These are phyloP conservation scores for Puffinus mauretanicus DNA, from an alignment of 2,113 vertebrate genomes.

Conservation along the genomic window DNA sequence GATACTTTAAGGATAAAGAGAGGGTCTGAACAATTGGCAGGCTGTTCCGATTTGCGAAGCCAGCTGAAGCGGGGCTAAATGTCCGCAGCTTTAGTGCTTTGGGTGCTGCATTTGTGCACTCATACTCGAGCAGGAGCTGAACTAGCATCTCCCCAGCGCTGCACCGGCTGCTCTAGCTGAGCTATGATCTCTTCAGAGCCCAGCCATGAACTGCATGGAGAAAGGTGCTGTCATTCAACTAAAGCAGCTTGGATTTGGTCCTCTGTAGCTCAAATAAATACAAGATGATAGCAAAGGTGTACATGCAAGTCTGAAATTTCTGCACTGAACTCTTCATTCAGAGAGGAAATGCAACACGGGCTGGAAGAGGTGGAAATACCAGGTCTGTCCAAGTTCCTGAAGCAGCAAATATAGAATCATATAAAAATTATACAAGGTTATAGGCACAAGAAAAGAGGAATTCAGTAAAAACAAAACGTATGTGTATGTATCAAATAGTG, in stretches of 20 bases:
- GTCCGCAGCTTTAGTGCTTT: neutral
- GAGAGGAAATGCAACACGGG: neutral
- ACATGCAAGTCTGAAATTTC: neutral
- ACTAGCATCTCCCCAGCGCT: neutral
- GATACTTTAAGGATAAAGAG: neutral
- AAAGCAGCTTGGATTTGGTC: neutral
- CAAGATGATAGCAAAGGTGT: neutral
- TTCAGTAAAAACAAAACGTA: neutral
- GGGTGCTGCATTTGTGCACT: neutral
- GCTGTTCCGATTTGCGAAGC: neutral
- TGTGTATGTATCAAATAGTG: neutral
- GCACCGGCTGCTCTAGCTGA: neutral
- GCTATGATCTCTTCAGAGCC: neutral
- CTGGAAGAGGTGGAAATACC: neutral
- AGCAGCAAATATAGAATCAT: neutral
- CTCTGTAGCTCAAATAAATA: neutral
- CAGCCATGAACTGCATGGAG: neutral
- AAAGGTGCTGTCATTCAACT: neutral
- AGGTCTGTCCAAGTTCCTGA: neutral
- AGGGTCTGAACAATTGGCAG: neutral
- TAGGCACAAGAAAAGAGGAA: neutral
- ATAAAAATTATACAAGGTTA: neutral
- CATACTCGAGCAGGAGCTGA: neutral
- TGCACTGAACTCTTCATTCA: neutral
- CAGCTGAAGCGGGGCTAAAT: neutral